phyloP scores from a whole-genome alignment of 2,888 invertebrate genomes.

The Tortricodes alternella region DNA sequence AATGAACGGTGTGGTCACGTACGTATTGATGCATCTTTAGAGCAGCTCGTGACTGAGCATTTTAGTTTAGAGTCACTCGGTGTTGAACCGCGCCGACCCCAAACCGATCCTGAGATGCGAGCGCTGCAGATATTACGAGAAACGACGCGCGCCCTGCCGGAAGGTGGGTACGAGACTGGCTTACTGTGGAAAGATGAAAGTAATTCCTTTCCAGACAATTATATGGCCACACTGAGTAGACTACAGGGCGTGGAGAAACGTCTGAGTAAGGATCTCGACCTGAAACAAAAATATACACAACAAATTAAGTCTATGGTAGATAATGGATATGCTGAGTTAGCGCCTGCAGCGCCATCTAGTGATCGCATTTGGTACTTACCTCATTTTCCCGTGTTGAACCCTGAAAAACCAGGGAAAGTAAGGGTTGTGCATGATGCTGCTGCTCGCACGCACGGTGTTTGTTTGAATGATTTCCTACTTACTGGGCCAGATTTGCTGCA shows the following conservation, averaged over 20 bases:
- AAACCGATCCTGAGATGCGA: neutral
- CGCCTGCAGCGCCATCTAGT: neutral
- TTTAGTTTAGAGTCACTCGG: neutral
- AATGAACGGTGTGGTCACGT: neutral
- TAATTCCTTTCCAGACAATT: neutral
- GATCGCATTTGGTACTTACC: constrained; percentile 11
- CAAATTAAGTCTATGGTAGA: neutral
- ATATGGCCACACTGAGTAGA: neutral
- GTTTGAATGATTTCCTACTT: too few species aligned
- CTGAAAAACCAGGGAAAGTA: too few species aligned
- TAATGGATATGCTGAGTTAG: neutral
- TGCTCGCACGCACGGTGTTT: constrained; percentile 13
- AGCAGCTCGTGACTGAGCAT: neutral
- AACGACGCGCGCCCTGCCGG: neutral
- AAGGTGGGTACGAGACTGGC: neutral
- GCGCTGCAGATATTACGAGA: neutral
- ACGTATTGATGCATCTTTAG: neutral
- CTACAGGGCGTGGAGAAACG: neutral
- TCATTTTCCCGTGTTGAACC: constrained; percentile 4
- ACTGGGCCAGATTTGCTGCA: too few species aligned
- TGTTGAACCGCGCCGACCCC: neutral
- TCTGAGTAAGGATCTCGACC: neutral
- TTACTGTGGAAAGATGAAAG: neutral
- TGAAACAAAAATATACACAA: neutral
- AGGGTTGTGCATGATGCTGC: constrained; percentile 45